Conservation (phyloP, 2,888 invertebrate species). For the Chesias legatella region DNA sequence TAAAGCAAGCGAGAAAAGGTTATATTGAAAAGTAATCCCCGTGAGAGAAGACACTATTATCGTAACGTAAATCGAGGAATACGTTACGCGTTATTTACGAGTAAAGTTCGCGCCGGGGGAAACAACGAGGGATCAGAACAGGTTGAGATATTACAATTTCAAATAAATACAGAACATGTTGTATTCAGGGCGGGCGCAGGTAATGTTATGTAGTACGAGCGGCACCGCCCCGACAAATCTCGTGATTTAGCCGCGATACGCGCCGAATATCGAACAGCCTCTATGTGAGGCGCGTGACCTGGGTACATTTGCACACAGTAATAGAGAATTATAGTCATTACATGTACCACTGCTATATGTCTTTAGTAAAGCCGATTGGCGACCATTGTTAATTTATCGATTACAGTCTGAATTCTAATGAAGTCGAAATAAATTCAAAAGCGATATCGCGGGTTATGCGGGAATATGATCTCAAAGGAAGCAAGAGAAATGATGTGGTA, state of each 20-base stretch:
- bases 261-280: slow-evolving; percentile 73
- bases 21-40: slow-evolving; percentile 38
- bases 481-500: slow-evolving; percentile 14
- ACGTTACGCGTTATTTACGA: slow-evolving; percentile 71
- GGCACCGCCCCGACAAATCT: slow-evolving; percentile 76
- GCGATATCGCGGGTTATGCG: slow-evolving; percentile 23
- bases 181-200: slow-evolving; percentile 75
- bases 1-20: slow-evolving; percentile 15
- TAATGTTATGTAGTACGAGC: slow-evolving; percentile 73
- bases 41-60: slow-evolving; percentile 56
- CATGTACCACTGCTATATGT: slow-evolving; percentile 34
- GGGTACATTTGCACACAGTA: slow-evolving; percentile 72
- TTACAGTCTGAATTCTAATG: slow-evolving; percentile 21
- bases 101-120: slow-evolving; percentile 62
- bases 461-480: slow-evolving; percentile 9
- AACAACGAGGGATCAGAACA: slow-evolving; percentile 65
- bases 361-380: slow-evolving; percentile 22
- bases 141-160: slow-evolving; percentile 76
- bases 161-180: slow-evolving; percentile 78
- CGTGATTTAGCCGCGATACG: slow-evolving; percentile 78
- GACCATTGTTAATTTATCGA: slow-evolving; percentile 19
- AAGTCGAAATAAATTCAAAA: slow-evolving; percentile 16
- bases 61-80: slow-evolving; percentile 66
- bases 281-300: slow-evolving; percentile 72
- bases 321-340: slow-evolving; percentile 69